phyloP scores from a whole-genome alignment of 2,797 vertebrate species.

The Linurgus olivaceus region DNA sequence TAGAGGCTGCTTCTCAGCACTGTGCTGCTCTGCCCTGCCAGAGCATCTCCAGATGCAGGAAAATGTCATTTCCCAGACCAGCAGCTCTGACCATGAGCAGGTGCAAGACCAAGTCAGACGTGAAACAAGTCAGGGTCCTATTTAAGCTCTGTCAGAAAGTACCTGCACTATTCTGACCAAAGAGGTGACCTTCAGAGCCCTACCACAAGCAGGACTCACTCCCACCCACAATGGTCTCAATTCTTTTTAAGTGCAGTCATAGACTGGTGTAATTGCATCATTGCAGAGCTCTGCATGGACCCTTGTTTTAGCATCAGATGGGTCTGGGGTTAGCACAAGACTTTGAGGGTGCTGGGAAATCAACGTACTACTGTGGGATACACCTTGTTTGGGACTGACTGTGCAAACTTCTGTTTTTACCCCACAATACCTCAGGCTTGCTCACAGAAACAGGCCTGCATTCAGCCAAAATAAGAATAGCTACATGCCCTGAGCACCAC shows the following conservation, averaged over 20 bases:
- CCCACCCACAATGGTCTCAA: fast-evolving
- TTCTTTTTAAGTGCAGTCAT: neutral
- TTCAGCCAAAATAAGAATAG: neutral
- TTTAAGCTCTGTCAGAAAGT: neutral
- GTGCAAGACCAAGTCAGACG: neutral
- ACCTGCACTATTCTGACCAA: neutral
- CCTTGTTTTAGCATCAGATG: neutral
- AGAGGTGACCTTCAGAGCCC: neutral
- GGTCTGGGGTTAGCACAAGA: neutral
- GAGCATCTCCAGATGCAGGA: neutral
- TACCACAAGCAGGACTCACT: neutral
- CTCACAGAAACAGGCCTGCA: neutral
- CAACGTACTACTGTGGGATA: fast-evolving
- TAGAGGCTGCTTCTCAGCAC: neutral
- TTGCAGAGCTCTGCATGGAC: neutral
- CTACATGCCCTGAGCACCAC: neutral
- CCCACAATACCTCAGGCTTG: neutral
- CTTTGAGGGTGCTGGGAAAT: neutral
- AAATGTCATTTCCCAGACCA: neutral
- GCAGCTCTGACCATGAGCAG: neutral
- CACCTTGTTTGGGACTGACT: neutral
- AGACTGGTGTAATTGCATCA: neutral
- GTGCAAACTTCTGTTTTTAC: neutral
- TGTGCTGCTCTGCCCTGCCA: neutral
- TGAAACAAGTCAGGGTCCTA: neutral